Base-by-base conservation (phyloP, 1,140 invertebrate genomes). In the Listronotus oregonensis region DNA sequence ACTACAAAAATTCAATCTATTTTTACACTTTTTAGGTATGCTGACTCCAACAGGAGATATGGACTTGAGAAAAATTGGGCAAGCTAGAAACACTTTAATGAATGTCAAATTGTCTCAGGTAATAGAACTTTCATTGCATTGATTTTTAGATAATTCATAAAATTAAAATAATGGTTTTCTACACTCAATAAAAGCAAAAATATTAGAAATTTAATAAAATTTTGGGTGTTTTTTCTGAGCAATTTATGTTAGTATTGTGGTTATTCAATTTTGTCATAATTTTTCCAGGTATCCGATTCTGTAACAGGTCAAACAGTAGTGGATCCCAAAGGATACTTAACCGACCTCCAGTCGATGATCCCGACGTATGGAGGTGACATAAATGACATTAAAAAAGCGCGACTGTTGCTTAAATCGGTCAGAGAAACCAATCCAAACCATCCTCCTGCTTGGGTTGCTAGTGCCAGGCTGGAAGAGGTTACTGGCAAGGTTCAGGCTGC, bases 81-180 rank as follows among this genome's bases (percentile, higher is more conserved):
- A 99, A 84, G 98, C 98, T 0, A 87, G 97, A 79, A 99, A 98
- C 79, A 97, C 96, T n/a, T 81, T 99, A 3, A 99, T 99, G 97
- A 97, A 97, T 77, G 97, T 99, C 0, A 97, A 98, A 82, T 80
- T 99, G 6, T 99, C 94, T 51, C 97, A 99, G 83, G 92, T 79
- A 70, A 61, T 11, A 21, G 11, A 32, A 37, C 50, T 34, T 1
- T 64, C 12, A 52, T 61, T 31, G 39, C 40, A 27, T 27, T n/a
- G n/a, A n/a, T n/a, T n/a, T n/a, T n/a, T n/a, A n/a, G n/a, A n/a
- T n/a, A n/a, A n/a, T n/a, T n/a, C n/a, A n/a, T n/a, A n/a, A n/a
- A n/a, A n/a, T n/a, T n/a, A n/a, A n/a, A n/a, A n/a, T n/a, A n/a
- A n/a, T n/a, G n/a, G n/a, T n/a, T n/a, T n/a, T n/a, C n/a, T n/a